Evolutionary conservation across 23 tunicate species (phyloP).

Genomic region (Styela clava): DNA sequence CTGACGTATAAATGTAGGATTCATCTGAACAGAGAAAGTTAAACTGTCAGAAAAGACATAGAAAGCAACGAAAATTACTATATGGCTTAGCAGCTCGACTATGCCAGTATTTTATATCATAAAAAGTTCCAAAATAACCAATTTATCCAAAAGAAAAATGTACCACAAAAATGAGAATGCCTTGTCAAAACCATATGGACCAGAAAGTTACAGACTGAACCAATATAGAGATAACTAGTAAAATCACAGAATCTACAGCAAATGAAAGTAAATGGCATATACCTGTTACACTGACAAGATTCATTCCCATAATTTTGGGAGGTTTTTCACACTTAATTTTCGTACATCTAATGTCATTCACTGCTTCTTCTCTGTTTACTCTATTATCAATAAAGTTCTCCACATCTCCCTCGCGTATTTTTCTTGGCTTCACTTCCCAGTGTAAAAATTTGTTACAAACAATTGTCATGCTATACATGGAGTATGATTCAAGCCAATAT

Average conservation of each 20-base stretch:
- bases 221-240: too few relatives aligned
- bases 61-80: too few relatives aligned
- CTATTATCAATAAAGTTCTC: slow-evolving; percentile 35
- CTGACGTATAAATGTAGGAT: slow-evolving; percentile 23
- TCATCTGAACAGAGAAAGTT: background rate
- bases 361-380: slow-evolving; percentile 26
- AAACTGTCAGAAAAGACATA: background rate
- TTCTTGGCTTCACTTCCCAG: slow-evolving; percentile 51
- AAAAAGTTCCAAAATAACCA: too few relatives aligned
- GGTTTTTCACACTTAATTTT: slow-evolving; percentile 44
- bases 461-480: slow-evolving; percentile 20
- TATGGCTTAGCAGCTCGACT: too few relatives aligned
- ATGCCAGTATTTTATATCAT: too few relatives aligned
- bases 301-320: slow-evolving; percentile 39
- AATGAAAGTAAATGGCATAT: too few relatives aligned
- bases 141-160: too few relatives aligned
- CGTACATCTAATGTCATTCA: slow-evolving; percentile 22
- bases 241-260: too few relatives aligned
- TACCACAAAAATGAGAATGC: too few relatives aligned
- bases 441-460: slow-evolving; percentile 48
- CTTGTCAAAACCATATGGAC: too few relatives aligned
- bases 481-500: slow-evolving; percentile 23
- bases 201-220: too few relatives aligned
- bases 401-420: slow-evolving; percentile 30
- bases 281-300: slow-evolving; percentile 6